A percentile compares a stretch with the other conserved stretches of the same genome.
phyloP scores from a whole-genome alignment of 2,797 vertebrate genomes.

The Mico argentatus region DNA sequence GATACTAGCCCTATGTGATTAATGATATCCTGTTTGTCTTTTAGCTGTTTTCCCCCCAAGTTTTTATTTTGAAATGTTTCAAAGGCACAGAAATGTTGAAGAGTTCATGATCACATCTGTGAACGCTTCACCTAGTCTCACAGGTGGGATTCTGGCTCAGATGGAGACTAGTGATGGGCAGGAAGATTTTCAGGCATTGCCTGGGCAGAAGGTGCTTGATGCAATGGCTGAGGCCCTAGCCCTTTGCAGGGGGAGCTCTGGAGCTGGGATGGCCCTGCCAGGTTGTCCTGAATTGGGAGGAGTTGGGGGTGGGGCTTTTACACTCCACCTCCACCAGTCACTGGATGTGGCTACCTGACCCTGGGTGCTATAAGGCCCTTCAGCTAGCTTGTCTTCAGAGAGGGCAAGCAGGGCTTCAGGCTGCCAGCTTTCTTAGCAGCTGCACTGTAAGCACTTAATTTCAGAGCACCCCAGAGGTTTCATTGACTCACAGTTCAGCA shows the following conservation, averaged over 20 bases:
- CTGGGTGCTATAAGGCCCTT: neutral
- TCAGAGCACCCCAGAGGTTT: no score
- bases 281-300: no score
- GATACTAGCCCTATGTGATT: neutral
- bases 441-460: no score
- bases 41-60: neutral
- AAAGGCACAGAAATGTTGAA: neutral
- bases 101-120: accelerated
- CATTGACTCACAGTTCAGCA: no score
- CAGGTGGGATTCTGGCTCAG: no score
- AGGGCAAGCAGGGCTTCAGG: neutral
- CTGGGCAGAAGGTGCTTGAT: no score
- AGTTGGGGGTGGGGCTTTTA: neutral
- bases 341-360: neutral
- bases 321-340: no score
- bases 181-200: neutral
- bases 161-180: neutral
- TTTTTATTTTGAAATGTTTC: neutral
- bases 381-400: neutral
- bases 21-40: neutral
- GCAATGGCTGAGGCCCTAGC: neutral
- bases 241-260: no score
- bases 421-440: no score
- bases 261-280: no score
- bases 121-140: no score